Percentiles rank a stretch among this genome's conserved stretches.
Evolutionary conservation across 92 coral and sea anemone species (phyloP).

Genomic region (Porites lobata): DNA sequence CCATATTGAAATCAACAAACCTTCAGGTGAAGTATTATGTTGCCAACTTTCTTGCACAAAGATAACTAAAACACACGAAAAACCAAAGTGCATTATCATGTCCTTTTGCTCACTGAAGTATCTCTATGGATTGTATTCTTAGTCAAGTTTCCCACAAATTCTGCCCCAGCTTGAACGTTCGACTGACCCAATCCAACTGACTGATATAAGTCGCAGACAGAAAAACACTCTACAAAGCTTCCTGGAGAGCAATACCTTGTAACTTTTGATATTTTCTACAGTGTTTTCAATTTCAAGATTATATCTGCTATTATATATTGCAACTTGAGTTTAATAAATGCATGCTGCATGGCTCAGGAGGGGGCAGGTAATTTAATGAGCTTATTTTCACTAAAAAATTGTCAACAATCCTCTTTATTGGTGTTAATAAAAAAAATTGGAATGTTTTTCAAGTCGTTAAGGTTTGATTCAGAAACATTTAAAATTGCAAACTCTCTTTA

Average conservation of each 20-base stretch:
- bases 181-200: neutral
- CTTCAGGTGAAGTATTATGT: slow-evolving; percentile 2
- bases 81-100: neutral
- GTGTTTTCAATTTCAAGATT: neutral
- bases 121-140: neutral
- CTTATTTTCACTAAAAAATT: too few relatives aligned
- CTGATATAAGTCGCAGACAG: neutral
- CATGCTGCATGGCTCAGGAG: neutral
- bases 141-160: too few relatives aligned
- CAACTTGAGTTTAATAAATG: neutral
- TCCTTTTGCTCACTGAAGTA: neutral
- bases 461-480: neutral
- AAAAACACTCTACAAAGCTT: neutral
- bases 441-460: neutral
- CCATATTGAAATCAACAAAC: neutral
- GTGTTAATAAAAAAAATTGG: neutral
- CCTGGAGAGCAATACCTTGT: slow-evolving; percentile 23
- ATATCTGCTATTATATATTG: neutral
- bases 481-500: neutral
- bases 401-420: slow-evolving; percentile 5
- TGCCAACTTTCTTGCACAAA: neutral
- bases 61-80: neutral
- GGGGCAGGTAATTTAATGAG: slow-evolving; percentile 5
- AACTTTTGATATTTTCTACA: slow-evolving; percentile 12
- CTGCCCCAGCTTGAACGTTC: too few relatives aligned